phyloP scores from a whole-genome alignment of 2,113 vertebrate genomes.

The Chunga burmeisteri region DNA sequence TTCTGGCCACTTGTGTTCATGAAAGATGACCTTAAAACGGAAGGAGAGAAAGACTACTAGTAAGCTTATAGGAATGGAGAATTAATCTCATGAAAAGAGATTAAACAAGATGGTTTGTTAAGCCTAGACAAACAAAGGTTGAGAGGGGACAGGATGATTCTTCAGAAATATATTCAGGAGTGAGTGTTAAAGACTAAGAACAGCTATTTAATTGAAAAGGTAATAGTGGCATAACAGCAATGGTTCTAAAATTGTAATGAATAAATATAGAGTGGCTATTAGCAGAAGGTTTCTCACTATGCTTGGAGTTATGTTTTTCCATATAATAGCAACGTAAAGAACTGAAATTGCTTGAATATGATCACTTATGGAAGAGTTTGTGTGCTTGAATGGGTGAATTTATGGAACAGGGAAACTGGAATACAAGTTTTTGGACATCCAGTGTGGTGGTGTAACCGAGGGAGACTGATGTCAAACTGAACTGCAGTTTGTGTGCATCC shows the following conservation, averaged over 20 bases:
- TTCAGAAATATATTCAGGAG: background rate
- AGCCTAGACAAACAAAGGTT: background rate
- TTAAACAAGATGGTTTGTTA: background rate
- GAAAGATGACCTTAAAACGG: background rate
- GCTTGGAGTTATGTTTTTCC: background rate
- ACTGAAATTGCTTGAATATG: background rate
- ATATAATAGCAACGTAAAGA: background rate
- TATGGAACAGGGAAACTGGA: background rate
- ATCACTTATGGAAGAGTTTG: background rate
- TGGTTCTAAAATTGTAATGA: background rate
- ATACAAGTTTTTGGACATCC: background rate
- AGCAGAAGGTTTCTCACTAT: background rate
- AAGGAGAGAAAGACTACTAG: background rate
- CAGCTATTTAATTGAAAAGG: background rate
- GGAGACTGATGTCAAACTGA: background rate
- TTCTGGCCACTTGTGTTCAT: background rate
- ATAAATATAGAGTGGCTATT: background rate
- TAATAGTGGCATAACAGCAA: background rate
- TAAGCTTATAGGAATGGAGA: background rate
- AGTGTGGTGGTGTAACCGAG: background rate
- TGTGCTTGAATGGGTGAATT: background rate
- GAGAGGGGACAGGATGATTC: background rate
- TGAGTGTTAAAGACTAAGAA: background rate
- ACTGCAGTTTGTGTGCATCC: background rate
- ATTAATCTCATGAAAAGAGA: background rate